Base-by-base conservation (phyloP, 37 sponge, comb jelly and placozoan genomes). In the Oopsacas minuta region DNA sequence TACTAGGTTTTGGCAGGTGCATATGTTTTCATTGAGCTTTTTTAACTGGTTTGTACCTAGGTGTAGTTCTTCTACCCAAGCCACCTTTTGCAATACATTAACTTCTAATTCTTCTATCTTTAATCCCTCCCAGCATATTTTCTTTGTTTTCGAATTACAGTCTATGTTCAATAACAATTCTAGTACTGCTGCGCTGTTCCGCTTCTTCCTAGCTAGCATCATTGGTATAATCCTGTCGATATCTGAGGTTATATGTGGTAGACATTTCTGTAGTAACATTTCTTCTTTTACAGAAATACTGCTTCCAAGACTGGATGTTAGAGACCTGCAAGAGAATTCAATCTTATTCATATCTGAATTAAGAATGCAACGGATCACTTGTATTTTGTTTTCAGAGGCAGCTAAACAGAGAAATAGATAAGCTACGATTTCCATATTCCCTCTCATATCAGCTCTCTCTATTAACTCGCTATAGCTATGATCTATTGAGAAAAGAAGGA, bases 131-230 rank as follows among this genome's bases (percentile, higher is more conserved):
- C 86, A 85, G 81, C 75, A 52, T 15, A 39, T 81, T 12, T 82
- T 37, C 22, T 81, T 81, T 17, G 37, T 81, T 35, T 85, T 81
- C 39, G 15, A 1, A 39, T 81, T 82, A 23, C 86, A 85, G 30
- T 85, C 86, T n/a, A 81, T 85, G 75, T 81, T 75, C 39, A 85
- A 81, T 17, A 85, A 30, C 22, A 85, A 82, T 37, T 85, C 81
- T 35, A 39, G 32, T 20, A 81, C 86, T 37, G 86, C 86, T 3
- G 38, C 37, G 81, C 75, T 39, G 15, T 85, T 36, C 37, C 52
- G 52, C 30, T 81, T 81, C 81, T 81, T 36, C 86, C 53, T 81
- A 1, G 51, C 86, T 1, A 85, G 37, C 37, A 81, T 85, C 81
- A 85, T 83, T 75, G 85, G 85, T 3, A 84, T 61, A 12, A 61